These are phyloP conservation scores for Drosophila austrosaltans DNA, from an alignment of 2,888 invertebrate species.

Conservation along the genomic window DNA sequence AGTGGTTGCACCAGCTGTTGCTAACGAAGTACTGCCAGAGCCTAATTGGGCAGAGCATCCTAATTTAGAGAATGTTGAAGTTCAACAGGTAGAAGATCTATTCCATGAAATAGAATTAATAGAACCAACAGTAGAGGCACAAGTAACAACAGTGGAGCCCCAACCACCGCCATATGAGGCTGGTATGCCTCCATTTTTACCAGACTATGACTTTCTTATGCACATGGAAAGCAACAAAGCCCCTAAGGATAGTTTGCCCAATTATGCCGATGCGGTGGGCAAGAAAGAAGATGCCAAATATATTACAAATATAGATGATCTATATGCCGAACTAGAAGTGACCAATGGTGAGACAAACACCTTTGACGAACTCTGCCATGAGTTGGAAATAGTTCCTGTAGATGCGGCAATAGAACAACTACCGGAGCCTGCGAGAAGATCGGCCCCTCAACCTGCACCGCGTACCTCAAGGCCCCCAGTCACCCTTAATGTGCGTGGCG, in stretches of 20 bases:
- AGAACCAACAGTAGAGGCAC: slow-evolving; percentile 24
- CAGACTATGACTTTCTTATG: slow-evolving; percentile 70
- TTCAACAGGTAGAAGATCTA: slow-evolving; percentile 35
- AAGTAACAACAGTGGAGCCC: slow-evolving; percentile 4
- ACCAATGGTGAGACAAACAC: slow-evolving; percentile 20
- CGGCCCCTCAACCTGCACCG: slow-evolving; percentile 57
- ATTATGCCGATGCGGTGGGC: slow-evolving; percentile 55
- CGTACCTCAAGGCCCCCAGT: slow-evolving; percentile 42
- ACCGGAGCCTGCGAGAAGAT: slow-evolving; percentile 22
- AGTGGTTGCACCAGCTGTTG: slow-evolving; percentile 37
- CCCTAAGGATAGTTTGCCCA: slow-evolving; percentile 44
- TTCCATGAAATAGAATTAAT: slow-evolving; percentile 55
- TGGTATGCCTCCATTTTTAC: slow-evolving; percentile 39
- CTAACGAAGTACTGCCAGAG: slow-evolving; percentile 49
- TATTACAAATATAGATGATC: slow-evolving; percentile 64
- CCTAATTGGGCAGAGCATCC: slow-evolving; percentile 13
- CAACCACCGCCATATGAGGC: slow-evolving; percentile 61
- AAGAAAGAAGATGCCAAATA: slow-evolving; percentile 30
- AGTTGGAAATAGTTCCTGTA: slow-evolving; percentile 43
- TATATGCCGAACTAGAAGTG: slow-evolving; percentile 56
- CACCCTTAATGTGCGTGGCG: slow-evolving; percentile 60
- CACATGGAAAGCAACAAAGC: slow-evolving; percentile 39
- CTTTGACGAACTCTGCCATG: slow-evolving; percentile 62
- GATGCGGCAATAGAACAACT: slow-evolving; percentile 35
- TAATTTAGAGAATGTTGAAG: slow-evolving; percentile 37